Percentiles rank a stretch among this genome's conserved stretches.
phyloP scores from a whole-genome alignment of 2,113 vertebrate genomes.

The Cephalopholis sonnerati region DNA sequence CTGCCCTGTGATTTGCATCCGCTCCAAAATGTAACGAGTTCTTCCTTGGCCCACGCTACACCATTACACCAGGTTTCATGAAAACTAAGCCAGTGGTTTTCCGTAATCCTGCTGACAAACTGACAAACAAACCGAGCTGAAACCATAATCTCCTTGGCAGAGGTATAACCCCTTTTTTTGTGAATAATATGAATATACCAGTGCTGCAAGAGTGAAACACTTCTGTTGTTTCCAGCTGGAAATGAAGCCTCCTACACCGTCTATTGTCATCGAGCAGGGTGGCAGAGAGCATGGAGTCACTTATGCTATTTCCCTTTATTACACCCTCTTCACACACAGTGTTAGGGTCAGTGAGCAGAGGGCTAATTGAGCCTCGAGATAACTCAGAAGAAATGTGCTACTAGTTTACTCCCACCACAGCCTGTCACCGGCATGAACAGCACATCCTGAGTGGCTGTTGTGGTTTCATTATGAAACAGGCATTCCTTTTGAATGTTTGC shows the following conservation, averaged over 20 bases:
- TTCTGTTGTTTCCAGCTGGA: slow-evolving; percentile 3
- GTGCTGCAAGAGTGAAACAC: no score
- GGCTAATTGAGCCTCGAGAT: slow-evolving; percentile 83
- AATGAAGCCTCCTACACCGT: slow-evolving; percentile 21
- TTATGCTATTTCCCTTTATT: slow-evolving; percentile 78
- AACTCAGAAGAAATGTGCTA: slow-evolving; percentile 65
- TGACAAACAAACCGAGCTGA: no score
- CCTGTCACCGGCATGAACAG: slow-evolving; percentile 74
- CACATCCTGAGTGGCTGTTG: slow-evolving; percentile 71
- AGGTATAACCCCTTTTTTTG: neutral
- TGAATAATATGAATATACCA: neutral
- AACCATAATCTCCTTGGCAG: no score
- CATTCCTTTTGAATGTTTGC: slow-evolving; percentile 71
- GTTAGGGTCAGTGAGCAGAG: slow-evolving; percentile 68
- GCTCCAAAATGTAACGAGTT: no score
- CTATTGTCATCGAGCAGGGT: slow-evolving; percentile 56
- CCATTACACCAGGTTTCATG: no score
- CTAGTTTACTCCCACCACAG: slow-evolving; percentile 74
- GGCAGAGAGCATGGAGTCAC: slow-evolving; percentile 68
- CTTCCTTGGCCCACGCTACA: no score
- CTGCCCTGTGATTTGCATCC: no score
- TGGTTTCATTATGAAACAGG: slow-evolving; percentile 80
- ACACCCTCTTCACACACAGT: slow-evolving; percentile 66
- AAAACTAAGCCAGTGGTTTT: no score
- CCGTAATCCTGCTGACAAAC: no score